phyloP scores from a whole-genome alignment of 53 echinoderm and acorn worm species.

The Mesocentrotus franciscanus region DNA sequence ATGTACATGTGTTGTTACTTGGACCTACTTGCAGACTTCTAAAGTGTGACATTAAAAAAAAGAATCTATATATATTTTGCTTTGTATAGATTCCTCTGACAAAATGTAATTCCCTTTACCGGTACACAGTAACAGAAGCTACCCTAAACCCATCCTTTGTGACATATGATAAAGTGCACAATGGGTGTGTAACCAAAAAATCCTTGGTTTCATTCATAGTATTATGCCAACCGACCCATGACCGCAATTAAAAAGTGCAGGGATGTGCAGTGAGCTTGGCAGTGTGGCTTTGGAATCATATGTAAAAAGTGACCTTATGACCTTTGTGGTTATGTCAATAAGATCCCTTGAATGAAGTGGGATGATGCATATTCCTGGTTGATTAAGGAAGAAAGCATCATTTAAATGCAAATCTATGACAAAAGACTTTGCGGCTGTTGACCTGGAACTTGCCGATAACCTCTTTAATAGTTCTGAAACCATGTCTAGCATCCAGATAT shows the following conservation, averaged over 20 bases:
- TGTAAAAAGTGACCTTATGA: constrained; percentile 12
- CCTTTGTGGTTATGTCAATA: constrained; percentile 46
- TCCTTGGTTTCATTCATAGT: neutral
- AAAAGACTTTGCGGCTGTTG: constrained; percentile 6
- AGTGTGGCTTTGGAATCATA: constrained; percentile 24
- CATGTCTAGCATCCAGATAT: neutral
- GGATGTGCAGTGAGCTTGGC: neutral
- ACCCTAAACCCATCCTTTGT: neutral
- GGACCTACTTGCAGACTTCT: neutral
- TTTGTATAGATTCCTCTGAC: neutral
- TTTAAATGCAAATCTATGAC: constrained; percentile 33
- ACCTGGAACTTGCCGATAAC: neutral
- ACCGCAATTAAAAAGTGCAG: constrained; percentile 49
- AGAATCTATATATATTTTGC: neutral
- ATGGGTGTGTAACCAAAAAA: constrained; percentile 39
- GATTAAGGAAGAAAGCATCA: neutral
- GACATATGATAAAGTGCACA: constrained; percentile 18
- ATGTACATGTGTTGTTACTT: neutral
- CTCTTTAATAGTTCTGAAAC: neutral
- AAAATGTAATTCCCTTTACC: neutral
- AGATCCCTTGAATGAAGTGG: neutral
- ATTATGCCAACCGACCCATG: constrained; percentile 32
- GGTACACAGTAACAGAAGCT: neutral
- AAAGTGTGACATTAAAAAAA: neutral
- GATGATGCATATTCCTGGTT: constrained; percentile 28